Evolutionary conservation across 2,888 invertebrate species (phyloP).

Genomic region (Ophonus ardosiacus): DNA sequence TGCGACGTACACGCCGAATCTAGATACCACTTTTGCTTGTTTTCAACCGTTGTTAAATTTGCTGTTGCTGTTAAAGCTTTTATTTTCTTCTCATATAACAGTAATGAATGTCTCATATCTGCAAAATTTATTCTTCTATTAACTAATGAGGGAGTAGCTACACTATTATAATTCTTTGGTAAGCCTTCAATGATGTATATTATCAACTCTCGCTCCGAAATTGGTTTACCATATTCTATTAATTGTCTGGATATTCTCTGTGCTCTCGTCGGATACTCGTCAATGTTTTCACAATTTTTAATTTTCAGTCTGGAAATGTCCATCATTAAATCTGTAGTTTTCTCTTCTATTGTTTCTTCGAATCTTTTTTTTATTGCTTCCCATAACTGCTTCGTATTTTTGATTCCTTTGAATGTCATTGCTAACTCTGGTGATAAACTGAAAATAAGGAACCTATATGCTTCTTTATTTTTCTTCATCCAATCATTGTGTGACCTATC

Average conservation of each 20-base stretch:
- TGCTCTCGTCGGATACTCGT: neutral
- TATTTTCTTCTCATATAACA: too few species aligned
- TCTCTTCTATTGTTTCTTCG: too few species aligned
- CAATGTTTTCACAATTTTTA: neutral
- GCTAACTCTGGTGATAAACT: neutral
- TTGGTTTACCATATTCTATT: neutral
- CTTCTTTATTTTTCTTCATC: slow-evolving; percentile 7
- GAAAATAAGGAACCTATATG: neutral
- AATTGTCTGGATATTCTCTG: too few species aligned
- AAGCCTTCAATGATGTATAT: neutral
- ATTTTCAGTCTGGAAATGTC: neutral
- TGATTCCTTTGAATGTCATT: neutral
- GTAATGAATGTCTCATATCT: too few species aligned
- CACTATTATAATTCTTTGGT: neutral
- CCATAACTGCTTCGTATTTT: neutral
- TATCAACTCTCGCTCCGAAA: neutral
- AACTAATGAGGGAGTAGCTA: neutral
- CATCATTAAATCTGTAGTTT: neutral
- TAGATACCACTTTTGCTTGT: too few species aligned
- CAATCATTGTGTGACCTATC: too few species aligned
- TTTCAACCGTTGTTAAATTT: too few species aligned
- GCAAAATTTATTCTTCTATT: too few species aligned
- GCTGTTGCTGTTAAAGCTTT: too few species aligned
- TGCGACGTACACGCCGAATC: too few species aligned
- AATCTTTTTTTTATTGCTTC: neutral